Base-by-base conservation (phyloP, 2,113 vertebrate species). In the Excalfactoria chinensis region DNA sequence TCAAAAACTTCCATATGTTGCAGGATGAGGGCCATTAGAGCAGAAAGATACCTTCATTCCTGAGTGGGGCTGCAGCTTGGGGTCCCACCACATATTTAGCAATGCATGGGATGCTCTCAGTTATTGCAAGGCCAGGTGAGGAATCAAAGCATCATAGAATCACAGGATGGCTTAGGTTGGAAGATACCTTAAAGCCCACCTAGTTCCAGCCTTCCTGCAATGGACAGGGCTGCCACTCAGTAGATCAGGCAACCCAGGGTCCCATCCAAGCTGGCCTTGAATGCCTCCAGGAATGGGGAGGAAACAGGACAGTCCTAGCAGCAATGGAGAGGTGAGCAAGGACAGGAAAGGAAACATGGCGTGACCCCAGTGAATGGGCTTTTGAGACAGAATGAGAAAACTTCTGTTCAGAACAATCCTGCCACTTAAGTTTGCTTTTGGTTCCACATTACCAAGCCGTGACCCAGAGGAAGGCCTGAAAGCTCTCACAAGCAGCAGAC, bases 361-460 rank as follows among this genome's bases (percentile, higher is more conserved):
- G 37, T 34, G 55, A 46, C 11, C 3, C 14, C 19, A 4, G 7
- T 63, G 35, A 22, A 56, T 18, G 7, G 44, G 5, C 8, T 90
- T 92, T 68, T 80, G 4, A 26, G 44, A 85, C 26, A 4, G 15
- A 83, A 83, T 51, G 37, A 85, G 25, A 11, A 73, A 82, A 66
- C 7, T 34, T 72, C 19, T 77, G 11, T 72, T 68, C 17, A 15
- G 35, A 82, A 63, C 5, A 49, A 19, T 55, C n/a, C 0, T 0
- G 14, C 4, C 30, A 15, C 40, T 76, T 72, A 44, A 23, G 35
- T 18, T 72, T 53, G 25, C 25, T 49, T 49, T 85, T 18, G 18
- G 6, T 58, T 18, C 26, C 44, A 40, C 21, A 25, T 37, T 76
- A 63, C 26, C 13, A 67, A 28, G 23, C 0, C 1, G 37, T 32